phyloP scores from a whole-genome alignment of 1,140 invertebrate genomes.

The Drosophila seguyi region DNA sequence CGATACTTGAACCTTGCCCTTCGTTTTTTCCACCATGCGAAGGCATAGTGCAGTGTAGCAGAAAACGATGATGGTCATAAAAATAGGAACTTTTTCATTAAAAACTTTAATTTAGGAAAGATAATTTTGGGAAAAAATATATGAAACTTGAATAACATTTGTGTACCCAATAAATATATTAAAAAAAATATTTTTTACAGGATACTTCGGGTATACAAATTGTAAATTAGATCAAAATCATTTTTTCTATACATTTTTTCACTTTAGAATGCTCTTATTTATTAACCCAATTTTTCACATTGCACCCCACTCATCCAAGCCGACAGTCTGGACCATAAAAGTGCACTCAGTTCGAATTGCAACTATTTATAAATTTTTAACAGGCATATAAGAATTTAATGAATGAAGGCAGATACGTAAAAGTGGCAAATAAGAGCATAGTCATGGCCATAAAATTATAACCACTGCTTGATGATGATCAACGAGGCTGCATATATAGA shows the following conservation, averaged over 20 bases:
- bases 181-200: too few species aligned
- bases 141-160: too few species aligned
- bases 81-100: background rate
- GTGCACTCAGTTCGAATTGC: constrained; percentile 18
- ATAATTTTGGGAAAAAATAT: too few species aligned
- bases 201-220: too few species aligned
- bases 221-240: too few species aligned
- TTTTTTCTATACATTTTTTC: too few species aligned
- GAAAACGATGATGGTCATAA: background rate
- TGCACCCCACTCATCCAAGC: background rate
- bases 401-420: constrained; percentile 5
- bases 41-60: constrained; percentile 12
- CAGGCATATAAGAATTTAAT: constrained; percentile 5
- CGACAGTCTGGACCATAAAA: constrained; percentile 3
- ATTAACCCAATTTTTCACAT: background rate
- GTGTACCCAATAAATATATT: too few species aligned
- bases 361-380: constrained; percentile 26
- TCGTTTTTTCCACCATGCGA: constrained; percentile 17
- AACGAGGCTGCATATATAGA: constrained; percentile 17
- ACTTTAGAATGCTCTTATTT: too few species aligned
- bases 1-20: constrained; percentile 51
- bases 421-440: constrained; percentile 21
- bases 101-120: too few species aligned
- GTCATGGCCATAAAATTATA: constrained; percentile 29
- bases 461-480: constrained; percentile 12